Percentiles rank a stretch among this genome's conserved stretches.
These are phyloP conservation scores for Synergus laeviventris DNA, from an alignment of 2,888 invertebrate genomes.

Conservation along the genomic window DNA sequence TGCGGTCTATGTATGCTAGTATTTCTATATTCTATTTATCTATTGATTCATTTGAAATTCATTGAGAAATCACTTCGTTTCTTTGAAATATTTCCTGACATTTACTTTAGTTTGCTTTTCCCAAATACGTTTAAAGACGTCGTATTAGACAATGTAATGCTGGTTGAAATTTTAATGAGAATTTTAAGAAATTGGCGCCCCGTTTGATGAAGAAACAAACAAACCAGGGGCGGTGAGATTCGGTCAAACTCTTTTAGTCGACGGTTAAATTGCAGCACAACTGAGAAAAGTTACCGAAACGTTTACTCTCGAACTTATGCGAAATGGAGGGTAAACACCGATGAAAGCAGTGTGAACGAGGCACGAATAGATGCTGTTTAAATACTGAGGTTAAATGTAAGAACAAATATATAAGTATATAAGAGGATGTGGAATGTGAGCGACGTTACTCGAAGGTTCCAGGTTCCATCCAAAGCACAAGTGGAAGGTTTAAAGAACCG, in stretches of 20 bases:
- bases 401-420: slow-evolving; percentile 13
- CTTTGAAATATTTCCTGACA: slow-evolving; percentile 11
- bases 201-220: slow-evolving; percentile 30
- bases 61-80: neutral
- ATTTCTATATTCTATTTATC: neutral
- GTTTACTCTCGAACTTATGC: slow-evolving; percentile 53
- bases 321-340: slow-evolving; percentile 52
- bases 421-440: slow-evolving; percentile 9
- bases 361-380: slow-evolving; percentile 36
- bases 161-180: slow-evolving; percentile 8
- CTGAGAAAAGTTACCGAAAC: slow-evolving; percentile 48
- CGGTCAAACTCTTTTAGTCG: slow-evolving; percentile 47
- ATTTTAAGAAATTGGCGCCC: slow-evolving; percentile 22
- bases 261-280: slow-evolving; percentile 48
- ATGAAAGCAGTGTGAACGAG: slow-evolving; percentile 52
- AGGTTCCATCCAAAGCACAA: slow-evolving; percentile 11
- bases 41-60: slow-evolving; percentile 16
- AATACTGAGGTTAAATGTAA: slow-evolving; percentile 26
- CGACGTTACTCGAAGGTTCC: slow-evolving; percentile 32
- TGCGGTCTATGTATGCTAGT: slow-evolving; percentile 18
- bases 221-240: slow-evolving; percentile 36
- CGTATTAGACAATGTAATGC: slow-evolving; percentile 8
- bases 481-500: slow-evolving; percentile 34
- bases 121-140: neutral
- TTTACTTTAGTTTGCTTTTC: slow-evolving; percentile 3